A percentile compares a stretch with the other conserved stretches of the same genome.
Evolutionary conservation across 2,113 vertebrate genomes (phyloP).

Genomic region (Axis porcinus): DNA sequence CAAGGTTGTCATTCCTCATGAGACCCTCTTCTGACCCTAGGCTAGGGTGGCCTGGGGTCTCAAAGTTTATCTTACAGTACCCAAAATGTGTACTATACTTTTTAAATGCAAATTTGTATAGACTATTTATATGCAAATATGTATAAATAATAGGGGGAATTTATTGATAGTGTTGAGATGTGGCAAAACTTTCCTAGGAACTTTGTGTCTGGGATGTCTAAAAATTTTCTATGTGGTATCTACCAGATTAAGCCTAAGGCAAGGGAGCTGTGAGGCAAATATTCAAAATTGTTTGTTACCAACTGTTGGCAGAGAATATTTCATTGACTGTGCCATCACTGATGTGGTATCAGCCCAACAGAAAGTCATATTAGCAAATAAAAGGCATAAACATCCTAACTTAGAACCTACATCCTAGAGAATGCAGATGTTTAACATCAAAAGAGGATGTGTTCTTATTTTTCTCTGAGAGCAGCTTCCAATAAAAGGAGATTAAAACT

Average conservation of each 20-base stretch:
- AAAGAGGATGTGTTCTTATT: conserved; percentile 71
- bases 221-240: background rate
- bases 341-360: conserved; percentile 41
- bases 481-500: conserved; percentile 68
- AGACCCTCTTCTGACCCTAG: background rate
- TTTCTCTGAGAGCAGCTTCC: conserved; percentile 73
- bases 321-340: conserved; percentile 41
- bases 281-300: background rate
- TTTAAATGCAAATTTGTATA: background rate
- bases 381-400: conserved; percentile 66
- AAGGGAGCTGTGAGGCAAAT: background rate
- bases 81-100: background rate
- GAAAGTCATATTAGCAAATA: conserved; percentile 69
- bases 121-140: background rate
- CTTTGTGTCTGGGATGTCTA: background rate
- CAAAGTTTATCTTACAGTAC: background rate
- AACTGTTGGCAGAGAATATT: conserved; percentile 2
- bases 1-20: background rate
- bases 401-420: conserved; percentile 39
- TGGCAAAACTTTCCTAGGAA: background rate
- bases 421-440: conserved; percentile 80
- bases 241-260: conserved; percentile 1
- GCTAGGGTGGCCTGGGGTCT: background rate
- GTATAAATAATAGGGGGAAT: background rate
- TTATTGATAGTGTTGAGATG: background rate